Percentiles rank a stretch among this genome's conserved stretches.
Evolutionary conservation across 2,797 vertebrate species (phyloP).

Genomic region (Champsocephalus esox): DNA sequence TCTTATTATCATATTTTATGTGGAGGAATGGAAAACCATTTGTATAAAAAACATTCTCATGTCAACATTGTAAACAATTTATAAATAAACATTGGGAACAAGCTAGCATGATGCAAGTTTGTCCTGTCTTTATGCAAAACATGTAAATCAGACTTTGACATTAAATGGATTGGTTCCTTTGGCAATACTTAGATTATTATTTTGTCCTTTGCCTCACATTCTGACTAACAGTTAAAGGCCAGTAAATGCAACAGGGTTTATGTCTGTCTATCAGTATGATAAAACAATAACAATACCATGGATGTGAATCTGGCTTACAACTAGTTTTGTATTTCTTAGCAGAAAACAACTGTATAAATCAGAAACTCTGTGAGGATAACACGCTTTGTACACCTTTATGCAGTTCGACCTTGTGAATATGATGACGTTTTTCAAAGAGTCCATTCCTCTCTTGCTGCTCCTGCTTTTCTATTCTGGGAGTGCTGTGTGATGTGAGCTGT

Average conservation of each 20-base stretch:
- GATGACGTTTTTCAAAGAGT: conserved; percentile 42
- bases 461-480: conserved; percentile 68
- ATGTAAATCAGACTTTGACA: not conserved
- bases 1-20: not conserved
- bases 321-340: conserved; percentile 6
- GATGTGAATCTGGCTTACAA: conserved; percentile 15
- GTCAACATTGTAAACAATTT: not conserved
- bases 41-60: not conserved
- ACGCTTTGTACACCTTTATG: conserved; percentile 19
- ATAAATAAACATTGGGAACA: not conserved
- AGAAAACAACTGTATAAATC: conserved; percentile 9
- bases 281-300: not conserved
- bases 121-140: not conserved
- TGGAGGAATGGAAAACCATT: not conserved
- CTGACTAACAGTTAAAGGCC: not conserved
- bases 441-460: conserved; percentile 22
- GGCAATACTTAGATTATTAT: not conserved
- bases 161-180: not conserved
- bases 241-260: not conserved
- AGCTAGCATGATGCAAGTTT: not conserved
- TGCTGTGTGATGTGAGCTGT: conserved; percentile 33
- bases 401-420: conserved; percentile 52
- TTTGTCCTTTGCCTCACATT: not conserved
- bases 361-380: conserved; percentile 15
- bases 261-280: not conserved